phyloP scores from a whole-genome alignment of 2,797 vertebrate species.

The Xenops minutus region DNA sequence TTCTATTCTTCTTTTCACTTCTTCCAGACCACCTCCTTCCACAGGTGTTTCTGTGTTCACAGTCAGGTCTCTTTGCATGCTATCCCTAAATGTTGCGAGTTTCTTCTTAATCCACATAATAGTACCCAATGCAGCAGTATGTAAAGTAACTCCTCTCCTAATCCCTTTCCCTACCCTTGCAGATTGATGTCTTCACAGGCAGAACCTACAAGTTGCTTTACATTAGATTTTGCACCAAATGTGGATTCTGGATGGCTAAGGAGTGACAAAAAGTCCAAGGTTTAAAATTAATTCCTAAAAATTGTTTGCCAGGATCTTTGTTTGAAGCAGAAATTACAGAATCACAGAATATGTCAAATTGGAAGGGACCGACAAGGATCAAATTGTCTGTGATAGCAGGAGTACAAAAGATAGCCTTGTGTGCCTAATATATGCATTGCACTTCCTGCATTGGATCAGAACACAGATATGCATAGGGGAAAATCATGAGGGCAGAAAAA shows the following conservation, averaged over 20 bases:
- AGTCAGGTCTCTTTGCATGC: background rate
- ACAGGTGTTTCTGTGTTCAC: background rate
- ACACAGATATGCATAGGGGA: background rate
- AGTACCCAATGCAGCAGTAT: background rate
- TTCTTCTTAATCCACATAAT: background rate
- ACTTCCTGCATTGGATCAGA: background rate
- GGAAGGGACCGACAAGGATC: background rate
- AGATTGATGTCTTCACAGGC: background rate
- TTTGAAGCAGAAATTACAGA: background rate
- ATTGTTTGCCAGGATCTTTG: background rate
- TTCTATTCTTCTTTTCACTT: background rate
- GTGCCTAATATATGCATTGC: background rate
- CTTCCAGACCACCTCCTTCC: background rate
- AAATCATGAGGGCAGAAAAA: background rate
- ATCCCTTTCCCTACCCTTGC: background rate
- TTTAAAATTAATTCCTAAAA: background rate
- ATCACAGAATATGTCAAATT: background rate
- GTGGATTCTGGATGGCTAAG: background rate
- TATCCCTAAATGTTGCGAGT: background rate
- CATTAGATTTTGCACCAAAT: background rate
- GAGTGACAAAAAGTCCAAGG: background rate
- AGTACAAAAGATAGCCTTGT: background rate
- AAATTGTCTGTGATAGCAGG: background rate
- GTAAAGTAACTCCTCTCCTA: background rate
- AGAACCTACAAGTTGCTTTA: background rate